Percentiles rank a stretch among this genome's conserved stretches.
Evolutionary conservation across 2,113 vertebrate species (phyloP).

Genomic region (Pantherophis guttatus): DNA sequence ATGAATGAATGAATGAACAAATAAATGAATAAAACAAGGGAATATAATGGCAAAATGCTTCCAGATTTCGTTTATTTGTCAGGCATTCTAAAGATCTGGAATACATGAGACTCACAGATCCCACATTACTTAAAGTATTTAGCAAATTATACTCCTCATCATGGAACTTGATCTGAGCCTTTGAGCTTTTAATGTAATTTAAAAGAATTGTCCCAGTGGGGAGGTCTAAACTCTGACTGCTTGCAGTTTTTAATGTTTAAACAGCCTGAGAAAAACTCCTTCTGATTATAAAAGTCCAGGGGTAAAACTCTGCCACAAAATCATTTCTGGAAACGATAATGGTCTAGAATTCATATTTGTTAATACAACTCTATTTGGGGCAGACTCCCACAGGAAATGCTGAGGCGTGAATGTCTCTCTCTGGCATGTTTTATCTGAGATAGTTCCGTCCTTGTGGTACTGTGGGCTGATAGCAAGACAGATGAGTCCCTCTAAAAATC

Average conservation of each 20-base stretch:
- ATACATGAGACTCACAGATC: conserved; percentile 47
- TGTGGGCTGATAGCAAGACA: conserved; percentile 66
- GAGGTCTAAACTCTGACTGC: conserved; percentile 66
- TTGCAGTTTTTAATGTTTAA: conserved; percentile 66
- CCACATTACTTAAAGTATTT: conserved; percentile 59
- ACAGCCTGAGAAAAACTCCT: conserved; percentile 64
- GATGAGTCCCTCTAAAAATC: conserved; percentile 75
- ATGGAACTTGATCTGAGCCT: conserved; percentile 64
- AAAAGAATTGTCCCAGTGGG: conserved; percentile 70
- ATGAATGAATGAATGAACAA: neutral
- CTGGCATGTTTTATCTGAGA: conserved; percentile 75
- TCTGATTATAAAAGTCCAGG: conserved; percentile 70
- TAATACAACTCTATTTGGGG: conserved; percentile 76
- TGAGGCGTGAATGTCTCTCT: conserved; percentile 72
- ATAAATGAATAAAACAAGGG: conserved; percentile 36
- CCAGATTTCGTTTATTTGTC: conserved; percentile 58
- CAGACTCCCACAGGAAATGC: conserved; percentile 79
- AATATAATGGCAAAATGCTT: conserved; percentile 51
- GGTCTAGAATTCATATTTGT: conserved; percentile 80
- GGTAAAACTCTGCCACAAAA: conserved; percentile 59
- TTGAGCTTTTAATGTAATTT: conserved; percentile 72
- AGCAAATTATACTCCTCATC: conserved; percentile 66
- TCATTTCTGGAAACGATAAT: conserved; percentile 67
- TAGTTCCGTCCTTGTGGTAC: conserved; percentile 71
- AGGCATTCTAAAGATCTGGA: conserved; percentile 64